A percentile compares a stretch with the other conserved stretches of the same genome.
These are phyloP conservation scores for Myopa tessellatipennis DNA, from an alignment of 2,888 invertebrate genomes.

Conservation along the genomic window DNA sequence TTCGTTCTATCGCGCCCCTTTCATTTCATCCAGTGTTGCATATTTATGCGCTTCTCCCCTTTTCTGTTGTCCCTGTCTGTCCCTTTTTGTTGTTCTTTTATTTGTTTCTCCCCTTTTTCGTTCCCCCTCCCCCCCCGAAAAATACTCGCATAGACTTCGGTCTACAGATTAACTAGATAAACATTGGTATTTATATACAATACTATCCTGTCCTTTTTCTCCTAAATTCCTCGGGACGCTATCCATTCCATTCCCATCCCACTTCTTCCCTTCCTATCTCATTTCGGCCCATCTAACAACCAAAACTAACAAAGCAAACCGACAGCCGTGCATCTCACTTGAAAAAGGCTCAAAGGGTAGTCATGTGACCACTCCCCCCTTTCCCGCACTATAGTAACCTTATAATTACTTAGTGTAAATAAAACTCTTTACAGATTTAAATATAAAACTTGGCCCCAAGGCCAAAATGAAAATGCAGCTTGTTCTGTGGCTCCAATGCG, in stretches of 20 bases:
- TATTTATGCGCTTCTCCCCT: conserved; percentile 1
- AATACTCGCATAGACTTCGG: conserved; percentile 34
- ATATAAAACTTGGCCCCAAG: conserved; percentile 21
- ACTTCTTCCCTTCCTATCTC: too few species aligned
- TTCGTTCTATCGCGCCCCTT: too few species aligned
- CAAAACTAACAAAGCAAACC: too few species aligned
- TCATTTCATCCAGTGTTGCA: background rate
- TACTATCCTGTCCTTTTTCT: too few species aligned
- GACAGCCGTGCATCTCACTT: too few species aligned
- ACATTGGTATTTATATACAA: too few species aligned
- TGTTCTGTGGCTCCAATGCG: conserved; percentile 15
- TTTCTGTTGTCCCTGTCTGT: too few species aligned
- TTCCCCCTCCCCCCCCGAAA: conserved; percentile 17
- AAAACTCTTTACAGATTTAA: conserved; percentile 34
- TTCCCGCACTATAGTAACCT: background rate
- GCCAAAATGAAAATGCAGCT: conserved; percentile 21
- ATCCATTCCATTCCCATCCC: background rate
- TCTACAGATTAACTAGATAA: too few species aligned
- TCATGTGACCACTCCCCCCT: background rate
- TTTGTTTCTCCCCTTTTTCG: conserved; percentile 52
- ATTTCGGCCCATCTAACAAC: too few species aligned
- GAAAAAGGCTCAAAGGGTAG: too few species aligned
- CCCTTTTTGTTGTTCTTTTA: conserved; percentile 63
- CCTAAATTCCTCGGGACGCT: background rate
- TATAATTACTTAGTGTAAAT: conserved; percentile 43